Conservation (phyloP, 2,888 invertebrate genomes). For the Abrostola triplasia region DNA sequence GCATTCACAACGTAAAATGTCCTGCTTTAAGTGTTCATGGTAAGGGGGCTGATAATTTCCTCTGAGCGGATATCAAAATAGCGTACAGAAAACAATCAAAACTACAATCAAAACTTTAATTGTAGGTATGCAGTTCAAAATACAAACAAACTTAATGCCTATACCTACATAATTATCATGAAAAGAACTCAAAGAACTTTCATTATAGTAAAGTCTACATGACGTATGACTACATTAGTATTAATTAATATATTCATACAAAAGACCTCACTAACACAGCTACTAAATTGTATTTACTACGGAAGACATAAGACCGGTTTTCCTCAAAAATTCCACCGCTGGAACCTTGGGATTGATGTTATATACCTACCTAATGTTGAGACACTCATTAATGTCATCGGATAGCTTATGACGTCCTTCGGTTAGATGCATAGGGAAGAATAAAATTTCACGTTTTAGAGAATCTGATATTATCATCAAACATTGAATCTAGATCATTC, state of each 20-base stretch:
- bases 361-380: slow-evolving; percentile 50
- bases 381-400: slow-evolving; percentile 12
- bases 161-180: too few relatives aligned
- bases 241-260: slow-evolving; percentile 22
- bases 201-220: neutral
- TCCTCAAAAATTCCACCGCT: slow-evolving; percentile 51
- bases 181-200: too few relatives aligned
- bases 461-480: too few relatives aligned
- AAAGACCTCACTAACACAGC: slow-evolving; percentile 5
- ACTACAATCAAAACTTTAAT: too few relatives aligned
- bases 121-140: too few relatives aligned
- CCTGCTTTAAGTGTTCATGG: too few relatives aligned
- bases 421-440: neutral
- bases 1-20: too few relatives aligned
- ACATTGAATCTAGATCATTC: too few relatives aligned
- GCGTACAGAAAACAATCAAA: too few relatives aligned
- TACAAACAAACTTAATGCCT: too few relatives aligned
- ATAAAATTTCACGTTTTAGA: neutral
- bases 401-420: neutral
- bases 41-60: too few relatives aligned
- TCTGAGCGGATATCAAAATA: too few relatives aligned
- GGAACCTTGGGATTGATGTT: slow-evolving; percentile 47
- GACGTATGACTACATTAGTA: neutral
- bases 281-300: slow-evolving; percentile 23
- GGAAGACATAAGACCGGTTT: slow-evolving; percentile 54